Evolutionary conservation across 1,140 invertebrate genomes (phyloP).

Genomic region (Drosophila kohkoa): DNA sequence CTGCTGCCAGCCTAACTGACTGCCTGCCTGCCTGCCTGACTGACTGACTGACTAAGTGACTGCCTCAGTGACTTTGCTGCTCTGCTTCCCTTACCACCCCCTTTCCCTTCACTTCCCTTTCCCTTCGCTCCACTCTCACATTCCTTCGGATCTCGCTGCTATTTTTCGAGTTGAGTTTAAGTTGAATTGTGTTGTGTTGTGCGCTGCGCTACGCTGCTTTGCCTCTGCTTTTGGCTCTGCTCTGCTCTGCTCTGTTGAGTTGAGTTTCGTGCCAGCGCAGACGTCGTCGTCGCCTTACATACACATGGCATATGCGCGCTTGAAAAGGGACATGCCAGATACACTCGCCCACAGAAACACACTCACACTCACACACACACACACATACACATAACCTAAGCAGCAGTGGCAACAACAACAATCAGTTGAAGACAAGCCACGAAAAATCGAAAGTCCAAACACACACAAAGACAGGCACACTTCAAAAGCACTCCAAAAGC

Average conservation of each 20-base stretch:
- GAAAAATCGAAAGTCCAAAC: constrained; percentile 59
- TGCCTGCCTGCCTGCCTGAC: constrained; percentile 25
- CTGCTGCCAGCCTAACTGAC: constrained; percentile 20
- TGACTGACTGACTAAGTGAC: constrained; percentile 15
- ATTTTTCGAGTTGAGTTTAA: constrained; percentile 65
- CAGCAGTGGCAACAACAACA: constrained; percentile 31
- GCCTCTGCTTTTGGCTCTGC: constrained; percentile 13
- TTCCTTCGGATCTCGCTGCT: constrained; percentile 37
- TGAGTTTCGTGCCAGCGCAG: constrained; percentile 71
- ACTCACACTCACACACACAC: constrained; percentile 19
- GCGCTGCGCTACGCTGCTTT: not conserved
- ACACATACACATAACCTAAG: constrained; percentile 14
- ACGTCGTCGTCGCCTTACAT: constrained; percentile 49
- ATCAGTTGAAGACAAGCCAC: constrained; percentile 47
- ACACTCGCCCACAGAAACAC: constrained; percentile 56
- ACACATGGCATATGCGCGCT: constrained; percentile 68
- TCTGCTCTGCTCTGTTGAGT: constrained; percentile 41
- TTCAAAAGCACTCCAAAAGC: constrained; percentile 37
- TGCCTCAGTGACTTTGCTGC: not conserved
- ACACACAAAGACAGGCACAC: constrained; percentile 34
- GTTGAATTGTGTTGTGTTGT: constrained; percentile 59
- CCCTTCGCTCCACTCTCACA: not conserved
- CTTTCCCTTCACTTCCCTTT: not conserved
- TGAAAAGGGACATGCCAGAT: constrained; percentile 72
- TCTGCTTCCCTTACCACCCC: too few relatives aligned